phyloP scores from a whole-genome alignment of 2,888 invertebrate genomes.

The Tipula unca region DNA sequence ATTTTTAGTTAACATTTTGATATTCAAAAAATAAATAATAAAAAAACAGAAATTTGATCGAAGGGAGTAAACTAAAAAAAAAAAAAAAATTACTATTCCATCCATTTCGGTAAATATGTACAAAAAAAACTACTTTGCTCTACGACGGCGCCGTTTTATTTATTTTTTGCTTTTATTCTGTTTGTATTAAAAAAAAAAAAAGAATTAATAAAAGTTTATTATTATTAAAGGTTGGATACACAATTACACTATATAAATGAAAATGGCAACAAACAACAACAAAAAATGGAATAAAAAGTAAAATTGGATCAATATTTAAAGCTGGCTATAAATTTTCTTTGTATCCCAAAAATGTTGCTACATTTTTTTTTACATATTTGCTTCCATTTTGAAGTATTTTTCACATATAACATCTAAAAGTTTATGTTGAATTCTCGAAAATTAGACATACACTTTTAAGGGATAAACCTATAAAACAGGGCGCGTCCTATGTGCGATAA shows the following conservation, averaged over 20 bases:
- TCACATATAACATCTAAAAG: not conserved
- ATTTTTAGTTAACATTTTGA: not conserved
- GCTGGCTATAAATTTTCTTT: not conserved
- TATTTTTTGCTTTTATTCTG: not conserved
- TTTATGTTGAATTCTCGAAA: not conserved
- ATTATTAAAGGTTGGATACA: constrained; percentile 18
- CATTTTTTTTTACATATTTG: not conserved
- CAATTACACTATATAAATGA: constrained; percentile 15
- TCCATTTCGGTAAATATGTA: not conserved
- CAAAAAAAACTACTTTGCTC: not conserved
- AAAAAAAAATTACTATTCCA: not conserved
- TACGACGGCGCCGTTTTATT: constrained; percentile 8
- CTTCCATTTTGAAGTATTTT: not conserved
- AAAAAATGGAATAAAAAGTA: not conserved
- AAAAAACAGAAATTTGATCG: not conserved
- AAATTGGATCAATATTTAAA: not conserved
- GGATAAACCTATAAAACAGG: not conserved
- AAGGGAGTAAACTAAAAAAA: constrained; percentile 1
- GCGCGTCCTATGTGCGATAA: not conserved
- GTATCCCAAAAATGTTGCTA: not conserved
- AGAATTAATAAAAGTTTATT: constrained; percentile 10
- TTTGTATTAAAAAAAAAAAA: constrained; percentile 8
- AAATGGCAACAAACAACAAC: constrained; percentile 1
- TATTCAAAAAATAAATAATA: not conserved
- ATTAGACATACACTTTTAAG: not conserved